Base-by-base conservation (phyloP, 1,140 invertebrate genomes). In the Microplitis demolitor region DNA sequence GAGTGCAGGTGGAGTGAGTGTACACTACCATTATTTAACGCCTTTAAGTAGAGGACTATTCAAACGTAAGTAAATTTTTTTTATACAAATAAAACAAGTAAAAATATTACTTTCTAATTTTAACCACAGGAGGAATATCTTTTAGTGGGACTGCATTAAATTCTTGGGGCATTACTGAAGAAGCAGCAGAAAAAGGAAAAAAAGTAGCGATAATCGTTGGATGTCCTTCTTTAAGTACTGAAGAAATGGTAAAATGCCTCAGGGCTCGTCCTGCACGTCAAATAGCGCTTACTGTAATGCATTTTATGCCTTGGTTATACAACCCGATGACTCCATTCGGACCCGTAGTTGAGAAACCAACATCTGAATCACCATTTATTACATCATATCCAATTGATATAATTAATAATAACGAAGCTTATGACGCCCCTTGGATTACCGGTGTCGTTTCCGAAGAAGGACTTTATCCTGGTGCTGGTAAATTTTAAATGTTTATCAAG, bases 111-210 rank as follows among this genome's bases (percentile, higher is more conserved):
- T 53, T n/a, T n/a, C 14, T 51, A 51, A 53, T 13, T 13, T 64
- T 60, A 33, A 37, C 11, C 3, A 53, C 64, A 76, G 75, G 90
- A 56, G 93, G 91, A 3, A 91, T 95, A 34, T 90, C 93, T 0
- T 89, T 91, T 85, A 94, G 93, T 79, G 94, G 94, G 0, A 91
- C 91, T 5, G 90, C 91, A 9, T 81, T 93, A 6, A 87, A 88
- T 74, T 89, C 90, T 1, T 96, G 91, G 93, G 90, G 92, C 0
- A 84, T 92, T 50, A 88, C 90, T 0, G 85, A 90, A 77, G 89
- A 91, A 56, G 88, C 92, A 0, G 81, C 88, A 1, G 84, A 90
- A 74, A 93, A 93, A 78, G 91, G 93, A 0, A 85, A 88, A 53
- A 84, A 88, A 60, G 81, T 95, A 2, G 91, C 90, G 0, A 78